Evolutionary conservation across 2,888 invertebrate genomes (phyloP), one percentile per base, ranked within the genome.

Genomic region (Archips xylosteana): DNA sequence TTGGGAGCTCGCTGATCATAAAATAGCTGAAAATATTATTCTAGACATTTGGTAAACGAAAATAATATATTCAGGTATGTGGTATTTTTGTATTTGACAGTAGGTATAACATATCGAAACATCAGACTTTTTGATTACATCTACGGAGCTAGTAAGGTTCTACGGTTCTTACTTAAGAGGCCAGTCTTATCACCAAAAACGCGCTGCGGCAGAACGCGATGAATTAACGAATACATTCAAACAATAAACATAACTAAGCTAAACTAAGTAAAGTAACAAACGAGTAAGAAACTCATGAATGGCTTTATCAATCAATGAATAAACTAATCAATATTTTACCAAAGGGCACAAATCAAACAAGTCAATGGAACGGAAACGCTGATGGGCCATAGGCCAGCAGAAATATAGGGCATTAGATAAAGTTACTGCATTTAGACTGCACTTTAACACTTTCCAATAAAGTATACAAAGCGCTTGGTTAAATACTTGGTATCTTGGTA

Each of bases 321-420:
- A 65, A 54, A 67, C 15, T 62, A 62, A 67, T 71, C 65, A 74
- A 66, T 71, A 72, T 71, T 71, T 74, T 78, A 77, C 75, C 78
- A 82, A 81, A 83, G 83, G 80, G 77, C 80, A 80, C 73, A 77
- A 81, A 81, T 80, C 82, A 80, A 76, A 77, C 76, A 81, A 87
- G 89, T 90, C 87, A 91, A 77, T 90, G 78, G 91, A 91, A 87
- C 91, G 92, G 92, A 92, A 90, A 81, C 81, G 71, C 75, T 32
- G 61, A 5, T 54, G 77, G 78, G 79, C 76, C 79, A 76, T 80
- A 79, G 78, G 83, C 78, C 79, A 78, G 64, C 75, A 71, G 76
- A 75, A 77, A 82, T 81, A 78, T 83, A 79, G 82, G 79, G 64
- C 81, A 77, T 59, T 70, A 67, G 77, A 77, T 78, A 77, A 76